phyloP scores from a whole-genome alignment of 2,888 invertebrate species.

The Cantharis rustica region DNA sequence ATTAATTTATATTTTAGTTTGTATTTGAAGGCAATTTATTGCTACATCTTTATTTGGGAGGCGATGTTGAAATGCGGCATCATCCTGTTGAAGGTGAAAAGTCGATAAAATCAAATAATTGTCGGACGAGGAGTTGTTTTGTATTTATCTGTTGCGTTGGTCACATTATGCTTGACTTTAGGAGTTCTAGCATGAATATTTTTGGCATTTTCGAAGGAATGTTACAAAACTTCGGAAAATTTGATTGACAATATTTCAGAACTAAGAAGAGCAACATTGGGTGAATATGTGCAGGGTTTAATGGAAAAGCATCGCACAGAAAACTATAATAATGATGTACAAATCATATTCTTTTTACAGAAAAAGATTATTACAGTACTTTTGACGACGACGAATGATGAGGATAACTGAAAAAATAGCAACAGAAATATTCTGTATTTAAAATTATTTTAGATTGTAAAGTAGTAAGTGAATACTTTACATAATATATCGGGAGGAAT shows the following conservation, averaged over 20 bases:
- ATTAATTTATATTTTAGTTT: background rate
- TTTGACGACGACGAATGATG: too few relatives aligned
- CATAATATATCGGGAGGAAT: too few relatives aligned
- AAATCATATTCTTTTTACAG: too few relatives aligned
- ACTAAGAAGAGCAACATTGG: background rate
- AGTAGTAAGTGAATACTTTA: too few relatives aligned
- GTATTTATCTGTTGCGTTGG: background rate
- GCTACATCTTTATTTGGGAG: background rate
- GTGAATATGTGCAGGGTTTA: background rate
- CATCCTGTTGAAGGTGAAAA: background rate
- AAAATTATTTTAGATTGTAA: too few relatives aligned
- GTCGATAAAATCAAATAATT: too few relatives aligned
- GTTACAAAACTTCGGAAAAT: background rate
- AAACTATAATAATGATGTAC: too few relatives aligned
- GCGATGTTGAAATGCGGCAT: background rate
- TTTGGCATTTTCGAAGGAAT: background rate
- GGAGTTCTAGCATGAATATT: background rate
- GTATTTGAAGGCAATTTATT: background rate
- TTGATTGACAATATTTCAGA: background rate
- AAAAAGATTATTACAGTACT: too few relatives aligned
- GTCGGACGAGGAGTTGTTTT: background rate
- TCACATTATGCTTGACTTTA: background rate
- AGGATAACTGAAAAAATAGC: too few relatives aligned
- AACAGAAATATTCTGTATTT: too few relatives aligned
- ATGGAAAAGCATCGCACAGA: too few relatives aligned